Base-by-base conservation (phyloP, 2,797 vertebrate genomes). In the Phataginus tricuspis region DNA sequence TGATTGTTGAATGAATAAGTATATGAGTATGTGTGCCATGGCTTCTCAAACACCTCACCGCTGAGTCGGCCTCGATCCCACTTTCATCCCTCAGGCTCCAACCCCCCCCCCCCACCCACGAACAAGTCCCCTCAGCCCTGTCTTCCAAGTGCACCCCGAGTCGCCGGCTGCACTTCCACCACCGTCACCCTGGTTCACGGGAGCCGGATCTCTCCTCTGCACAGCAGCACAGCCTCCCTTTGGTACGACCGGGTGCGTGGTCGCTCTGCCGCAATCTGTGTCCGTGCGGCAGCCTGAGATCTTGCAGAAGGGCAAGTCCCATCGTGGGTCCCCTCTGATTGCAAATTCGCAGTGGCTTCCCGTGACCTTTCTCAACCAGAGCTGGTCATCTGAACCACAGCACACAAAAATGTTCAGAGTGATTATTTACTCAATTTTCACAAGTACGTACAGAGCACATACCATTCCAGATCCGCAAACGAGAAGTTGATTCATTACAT, bases 361-460 rank as follows among this genome's bases (percentile, higher is more conserved):
- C n/a, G 11, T 7, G 53, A 59, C 19, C 68, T 92, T 94, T 91
- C 51, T 75, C 51, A 83, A 63, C 37, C 77, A 49, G 45, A 2
- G 16, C 68, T 94, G 95, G 6, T 77, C 75, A 63, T 66, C 45
- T 25, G 72, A 88, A 78, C 39, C 49, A 51, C 53, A 86, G 55
- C 89, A 37, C 45, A n/a, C 13, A 90, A 63, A 90, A 55, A 45
- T 31, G 29, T 55, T 79, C 31, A 87, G 21, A 89, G 39, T 66
- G 64, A 82, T 72, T 75, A 72, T 84, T 94, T 90, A 71, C 55
- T 77, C 55, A 84, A 51, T 51, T 91, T 37, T 93, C 5, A 21
- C 84, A 87, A 93, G 42, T 87, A 55, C 66, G 31, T 59, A 13
- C 15, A 45, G 5, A 92, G 59, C 42, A 93, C 94, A 89, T 69